These are phyloP conservation scores for Oligia strigilis DNA, from an alignment of 2,888 invertebrate species.

Conservation along the genomic window DNA sequence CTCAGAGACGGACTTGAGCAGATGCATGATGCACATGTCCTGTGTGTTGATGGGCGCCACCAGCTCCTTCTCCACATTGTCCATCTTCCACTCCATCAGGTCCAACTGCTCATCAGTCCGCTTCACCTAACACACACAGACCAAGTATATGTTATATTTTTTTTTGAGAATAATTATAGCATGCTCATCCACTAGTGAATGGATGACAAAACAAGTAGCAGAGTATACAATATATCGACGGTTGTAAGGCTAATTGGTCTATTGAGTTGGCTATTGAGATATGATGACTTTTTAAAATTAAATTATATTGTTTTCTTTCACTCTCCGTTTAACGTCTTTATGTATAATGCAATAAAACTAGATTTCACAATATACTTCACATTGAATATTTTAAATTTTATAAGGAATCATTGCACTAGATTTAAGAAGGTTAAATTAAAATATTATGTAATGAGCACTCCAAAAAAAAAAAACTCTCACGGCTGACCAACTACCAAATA, in stretches of 20 bases:
- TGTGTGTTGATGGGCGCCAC: constrained; percentile 88
- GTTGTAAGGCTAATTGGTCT: too few species aligned
- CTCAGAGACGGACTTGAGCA: constrained; percentile 94
- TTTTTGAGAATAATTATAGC: too few species aligned
- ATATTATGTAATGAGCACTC: constrained; percentile 10
- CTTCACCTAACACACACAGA: constrained; percentile 90
- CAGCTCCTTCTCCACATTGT: constrained; percentile 92
- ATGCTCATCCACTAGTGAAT: not conserved
- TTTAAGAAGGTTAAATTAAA: constrained; percentile 19
- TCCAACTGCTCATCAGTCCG: constrained; percentile 93
- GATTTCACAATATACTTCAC: not conserved
- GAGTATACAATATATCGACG: too few species aligned
- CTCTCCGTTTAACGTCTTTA: too few species aligned
- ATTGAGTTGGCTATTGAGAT: too few species aligned
- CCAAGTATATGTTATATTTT: not conserved
- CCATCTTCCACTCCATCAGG: constrained; percentile 94
- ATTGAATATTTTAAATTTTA: not conserved
- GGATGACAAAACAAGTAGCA: not conserved
- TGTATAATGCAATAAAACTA: not conserved
- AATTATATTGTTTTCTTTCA: too few species aligned
- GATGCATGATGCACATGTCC: constrained; percentile 93
- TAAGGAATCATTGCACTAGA: not conserved
- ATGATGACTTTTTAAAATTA: too few species aligned
- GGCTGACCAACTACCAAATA: constrained; percentile 12
- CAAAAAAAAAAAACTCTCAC: constrained; percentile 5